phyloP scores from a whole-genome alignment of 2,113 vertebrate species.

The Tragelaphus scriptus region DNA sequence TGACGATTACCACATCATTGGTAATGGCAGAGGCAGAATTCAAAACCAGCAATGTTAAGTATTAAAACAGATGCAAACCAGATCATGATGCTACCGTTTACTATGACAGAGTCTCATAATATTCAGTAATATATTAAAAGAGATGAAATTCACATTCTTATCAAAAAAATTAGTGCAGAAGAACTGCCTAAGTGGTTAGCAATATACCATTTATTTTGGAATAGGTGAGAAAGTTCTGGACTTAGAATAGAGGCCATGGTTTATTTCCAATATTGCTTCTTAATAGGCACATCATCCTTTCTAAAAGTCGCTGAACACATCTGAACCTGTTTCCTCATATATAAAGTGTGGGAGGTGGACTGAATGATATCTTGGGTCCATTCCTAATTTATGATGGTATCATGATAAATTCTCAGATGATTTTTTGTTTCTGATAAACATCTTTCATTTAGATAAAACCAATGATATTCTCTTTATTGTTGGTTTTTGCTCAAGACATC shows the following conservation, averaged over 20 bases:
- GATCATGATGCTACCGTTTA: not conserved
- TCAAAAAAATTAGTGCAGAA: not conserved
- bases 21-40: not conserved
- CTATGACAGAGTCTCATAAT: not conserved
- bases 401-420: slow-evolving; percentile 38
- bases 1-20: not conserved
- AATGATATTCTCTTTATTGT: not conserved
- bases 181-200: not conserved
- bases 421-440: slow-evolving; percentile 61
- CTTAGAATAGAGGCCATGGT: not conserved
- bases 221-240: not conserved
- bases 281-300: not conserved
- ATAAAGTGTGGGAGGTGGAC: not conserved
- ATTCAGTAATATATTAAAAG: not conserved
- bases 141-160: not conserved
- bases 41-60: not conserved
- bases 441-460: slow-evolving; percentile 15
- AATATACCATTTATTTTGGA: not conserved
- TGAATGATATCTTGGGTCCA: not conserved
- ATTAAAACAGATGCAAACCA: not conserved
- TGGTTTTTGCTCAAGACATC: slow-evolving; percentile 18
- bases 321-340: not conserved
- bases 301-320: not conserved
- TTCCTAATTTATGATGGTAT: not conserved
- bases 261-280: not conserved